Percentiles rank a stretch among this genome's conserved stretches.
phyloP scores from a whole-genome alignment of 2,113 vertebrate genomes.

The Orcinus orca region DNA sequence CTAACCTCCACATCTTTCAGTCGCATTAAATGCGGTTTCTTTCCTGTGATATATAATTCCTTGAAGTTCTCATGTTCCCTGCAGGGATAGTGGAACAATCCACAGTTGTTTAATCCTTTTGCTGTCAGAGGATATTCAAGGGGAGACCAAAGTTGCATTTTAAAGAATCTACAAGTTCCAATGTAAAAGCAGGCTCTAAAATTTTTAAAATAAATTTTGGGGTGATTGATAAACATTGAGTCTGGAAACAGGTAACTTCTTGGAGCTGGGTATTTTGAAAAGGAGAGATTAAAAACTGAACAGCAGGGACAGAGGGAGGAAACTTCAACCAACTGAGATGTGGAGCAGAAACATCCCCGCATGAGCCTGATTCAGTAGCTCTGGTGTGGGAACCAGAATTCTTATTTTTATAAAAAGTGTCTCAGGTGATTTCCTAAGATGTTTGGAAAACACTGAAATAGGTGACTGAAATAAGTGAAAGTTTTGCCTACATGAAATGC shows the following conservation, averaged over 20 bases:
- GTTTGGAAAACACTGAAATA: neutral
- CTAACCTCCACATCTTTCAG: neutral
- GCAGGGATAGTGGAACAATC: slow-evolving; percentile 69
- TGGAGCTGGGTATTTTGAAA: neutral
- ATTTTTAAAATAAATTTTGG: neutral
- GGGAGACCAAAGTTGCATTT: slow-evolving; percentile 6
- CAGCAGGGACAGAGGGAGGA: neutral
- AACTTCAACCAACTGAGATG: neutral
- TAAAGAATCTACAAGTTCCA: neutral
- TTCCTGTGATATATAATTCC: slow-evolving; percentile 12
- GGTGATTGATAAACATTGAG: neutral
- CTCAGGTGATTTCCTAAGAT: neutral
- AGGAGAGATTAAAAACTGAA: neutral
- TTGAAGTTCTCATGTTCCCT: slow-evolving; percentile 68
- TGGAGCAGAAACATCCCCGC: neutral
- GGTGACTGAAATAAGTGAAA: neutral
- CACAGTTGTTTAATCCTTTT: slow-evolving; percentile 75
- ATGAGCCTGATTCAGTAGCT: neutral
- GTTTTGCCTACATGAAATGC: neutral
- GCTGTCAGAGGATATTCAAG: slow-evolving; percentile 64
- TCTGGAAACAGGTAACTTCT: neutral
- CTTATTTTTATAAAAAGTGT: neutral
- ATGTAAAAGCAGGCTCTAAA: neutral
- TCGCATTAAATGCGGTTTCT: neutral
- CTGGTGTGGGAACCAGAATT: neutral